Evolutionary conservation across 1,140 invertebrate genomes (phyloP), one percentile per base, ranked within the genome.

Genomic region (Caenorhabditis inopinata): DNA sequence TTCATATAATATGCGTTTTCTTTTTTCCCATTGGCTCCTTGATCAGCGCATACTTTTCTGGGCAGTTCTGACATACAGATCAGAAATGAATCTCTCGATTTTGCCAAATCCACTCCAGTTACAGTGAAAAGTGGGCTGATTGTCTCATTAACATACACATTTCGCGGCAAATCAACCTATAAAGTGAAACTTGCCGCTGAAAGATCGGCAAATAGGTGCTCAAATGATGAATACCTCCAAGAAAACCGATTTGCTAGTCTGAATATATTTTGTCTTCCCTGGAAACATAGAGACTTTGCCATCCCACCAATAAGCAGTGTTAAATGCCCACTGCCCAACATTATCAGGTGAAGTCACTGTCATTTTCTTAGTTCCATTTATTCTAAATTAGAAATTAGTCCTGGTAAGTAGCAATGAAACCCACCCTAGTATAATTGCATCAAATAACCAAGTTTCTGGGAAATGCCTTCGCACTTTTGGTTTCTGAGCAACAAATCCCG

Each of bases 71-170:
- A 73, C 5, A 82, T 29, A 46, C 80, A 82, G 2, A 82, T 78
- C 7, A 77, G 29, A 32, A 48, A 32, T 45, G 45, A 47, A 3
- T 75, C 35, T 48, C 74, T 27, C 1, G 68, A 73, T 62, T 47
- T 73, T 11, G 35, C 21, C 0, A 68, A 23, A 21, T 47, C 35
- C 2, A 73, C 25, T 38, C 62, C 79, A 47, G 82, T 76, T 12
- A 83, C 79, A 18, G 47, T 82, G 35, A 83, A 58, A 0, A 78
- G 25, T 1, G 73, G 82, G 11, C 75, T 68, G 18, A 83, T 76
- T 0, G 82, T 82, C 35, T 83, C 82, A 51, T 83, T 83, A 1
- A 83, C 73, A 29, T 83, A 83, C 16, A 81, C 74, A 46, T 82
- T 62, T 27, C 27, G 45, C 2, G 82, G 82, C 47, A 83, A 38